Evolutionary conservation across 2,888 invertebrate genomes (phyloP).

Genomic region (Actias luna): DNA sequence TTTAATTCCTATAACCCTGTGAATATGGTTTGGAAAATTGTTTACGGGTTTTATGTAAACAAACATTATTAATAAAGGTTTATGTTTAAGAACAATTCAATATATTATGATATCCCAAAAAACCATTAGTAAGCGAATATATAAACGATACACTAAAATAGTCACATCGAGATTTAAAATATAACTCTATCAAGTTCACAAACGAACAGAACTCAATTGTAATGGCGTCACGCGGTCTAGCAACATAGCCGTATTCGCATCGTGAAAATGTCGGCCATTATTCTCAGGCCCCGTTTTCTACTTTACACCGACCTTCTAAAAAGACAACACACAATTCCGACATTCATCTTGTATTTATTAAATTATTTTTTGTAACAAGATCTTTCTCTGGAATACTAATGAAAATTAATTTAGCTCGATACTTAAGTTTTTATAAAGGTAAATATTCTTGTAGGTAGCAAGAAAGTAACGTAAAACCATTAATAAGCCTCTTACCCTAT

Average conservation of each 20-base stretch:
- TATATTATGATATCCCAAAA: not conserved
- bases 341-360: constrained; percentile 5
- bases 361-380: constrained; percentile 1
- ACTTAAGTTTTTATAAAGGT: constrained; percentile 27
- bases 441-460: constrained; percentile 52
- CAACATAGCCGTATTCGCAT: constrained; percentile 65
- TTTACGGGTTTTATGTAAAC: no score
- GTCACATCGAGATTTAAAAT: constrained; percentile 36
- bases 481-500: constrained; percentile 82
- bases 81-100: not conserved
- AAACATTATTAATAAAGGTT: no score
- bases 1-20: no score
- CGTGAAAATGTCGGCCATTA: constrained; percentile 57
- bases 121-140: not conserved
- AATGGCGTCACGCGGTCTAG: constrained; percentile 81
- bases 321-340: constrained; percentile 27
- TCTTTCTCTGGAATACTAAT: not conserved
- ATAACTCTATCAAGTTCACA: constrained; percentile 37
- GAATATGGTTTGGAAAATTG: no score
- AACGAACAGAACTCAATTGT: constrained; percentile 60
- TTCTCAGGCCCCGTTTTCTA: constrained; percentile 53
- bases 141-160: constrained; percentile 16
- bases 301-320: constrained; percentile 41
- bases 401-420: constrained; percentile 9
- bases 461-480: constrained; percentile 77